Conservation (phyloP, 2,888 invertebrate genomes). For the Byasa hedistus region DNA sequence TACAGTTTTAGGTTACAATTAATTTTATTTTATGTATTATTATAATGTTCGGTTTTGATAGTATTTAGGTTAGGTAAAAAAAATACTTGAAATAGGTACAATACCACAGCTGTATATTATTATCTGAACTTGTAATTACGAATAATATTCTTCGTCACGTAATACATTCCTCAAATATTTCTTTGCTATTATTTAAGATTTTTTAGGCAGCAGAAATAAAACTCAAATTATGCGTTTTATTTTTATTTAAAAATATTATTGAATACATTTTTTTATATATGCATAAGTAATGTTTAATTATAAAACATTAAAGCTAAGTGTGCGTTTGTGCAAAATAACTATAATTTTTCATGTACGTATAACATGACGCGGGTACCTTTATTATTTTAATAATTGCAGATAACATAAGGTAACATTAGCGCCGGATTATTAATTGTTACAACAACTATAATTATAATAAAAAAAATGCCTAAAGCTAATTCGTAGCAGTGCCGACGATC, state of each 20-base stretch:
- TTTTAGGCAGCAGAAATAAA: slow-evolving; percentile 10
- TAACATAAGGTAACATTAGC: slow-evolving; percentile 76
- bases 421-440: slow-evolving; percentile 49
- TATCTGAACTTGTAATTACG: neutral
- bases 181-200: neutral
- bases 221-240: slow-evolving; percentile 12
- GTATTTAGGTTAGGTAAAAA: no score
- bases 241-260: slow-evolving; percentile 26
- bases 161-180: neutral
- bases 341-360: slow-evolving; percentile 32
- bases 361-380: slow-evolving; percentile 65
- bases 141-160: neutral
- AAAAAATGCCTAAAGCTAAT: slow-evolving; percentile 29
- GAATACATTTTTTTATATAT: slow-evolving; percentile 30
- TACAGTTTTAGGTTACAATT: no score
- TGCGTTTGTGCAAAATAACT: slow-evolving; percentile 34
- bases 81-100: no score
- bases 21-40: no score
- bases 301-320: slow-evolving; percentile 15
- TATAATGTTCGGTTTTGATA: no score
- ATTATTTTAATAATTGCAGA: slow-evolving; percentile 41
- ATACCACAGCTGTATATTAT: neutral
- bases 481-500: neutral
- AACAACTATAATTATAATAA: slow-evolving; percentile 27
- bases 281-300: neutral